These are phyloP conservation scores for Prietella phreatophila DNA, from an alignment of 2,113 vertebrate species.

Conservation along the genomic window DNA sequence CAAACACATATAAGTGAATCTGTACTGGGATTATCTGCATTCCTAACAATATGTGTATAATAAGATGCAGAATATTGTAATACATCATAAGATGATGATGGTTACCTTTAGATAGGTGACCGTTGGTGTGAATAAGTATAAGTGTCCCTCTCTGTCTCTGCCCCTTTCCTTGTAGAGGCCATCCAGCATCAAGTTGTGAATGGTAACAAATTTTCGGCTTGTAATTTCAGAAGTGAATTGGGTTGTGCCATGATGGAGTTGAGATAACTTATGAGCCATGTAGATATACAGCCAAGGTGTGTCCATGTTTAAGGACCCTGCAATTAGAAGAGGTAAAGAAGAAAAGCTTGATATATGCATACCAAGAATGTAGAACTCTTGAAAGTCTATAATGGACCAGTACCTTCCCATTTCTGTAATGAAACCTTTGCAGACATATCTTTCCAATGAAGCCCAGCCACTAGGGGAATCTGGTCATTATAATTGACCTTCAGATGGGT, in stretches of 20 bases:
- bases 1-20: not conserved
- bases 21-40: not conserved
- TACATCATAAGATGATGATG: not conserved
- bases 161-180: conserved; percentile 69
- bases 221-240: conserved; percentile 73
- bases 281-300: conserved; percentile 81
- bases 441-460: conserved; percentile 79
- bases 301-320: conserved; percentile 80
- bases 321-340: conserved; percentile 11
- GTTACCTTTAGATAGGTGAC: conserved; percentile 76
- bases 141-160: conserved; percentile 71
- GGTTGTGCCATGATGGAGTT: conserved; percentile 68
- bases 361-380: not conserved
- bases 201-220: conserved; percentile 71
- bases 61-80: not conserved
- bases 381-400: conserved; percentile 5
- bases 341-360: not conserved
- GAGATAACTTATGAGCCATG: conserved; percentile 72
- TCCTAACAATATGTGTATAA: too few relatives aligned
- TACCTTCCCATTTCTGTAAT: conserved; percentile 81
- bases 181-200: conserved; percentile 76
- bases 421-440: conserved; percentile 60
- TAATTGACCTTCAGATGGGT: conserved; percentile 79
- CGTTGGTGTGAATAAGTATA: conserved; percentile 74
- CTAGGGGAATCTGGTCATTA: conserved; percentile 72